phyloP scores from a whole-genome alignment of 2,113 vertebrate species.

The Sylvietta virens region DNA sequence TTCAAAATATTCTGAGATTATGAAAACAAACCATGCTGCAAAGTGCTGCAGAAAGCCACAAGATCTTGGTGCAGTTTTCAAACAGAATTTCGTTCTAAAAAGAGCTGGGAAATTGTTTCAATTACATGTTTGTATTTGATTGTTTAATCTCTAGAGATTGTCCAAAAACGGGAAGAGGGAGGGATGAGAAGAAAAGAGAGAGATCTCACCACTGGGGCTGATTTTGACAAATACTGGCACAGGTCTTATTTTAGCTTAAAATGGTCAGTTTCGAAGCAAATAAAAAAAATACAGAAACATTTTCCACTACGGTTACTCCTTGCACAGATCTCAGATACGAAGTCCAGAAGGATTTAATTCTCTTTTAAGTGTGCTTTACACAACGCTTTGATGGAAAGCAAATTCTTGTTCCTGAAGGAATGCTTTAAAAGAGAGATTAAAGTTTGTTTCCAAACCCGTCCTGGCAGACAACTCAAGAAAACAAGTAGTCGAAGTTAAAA shows the following conservation, averaged over 20 bases:
- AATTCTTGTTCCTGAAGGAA: constrained; percentile 50
- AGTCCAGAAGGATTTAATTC: constrained; percentile 40
- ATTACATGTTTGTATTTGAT: neutral
- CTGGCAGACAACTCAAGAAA: constrained; percentile 54
- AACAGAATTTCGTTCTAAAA: neutral
- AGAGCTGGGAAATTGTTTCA: constrained; percentile 1
- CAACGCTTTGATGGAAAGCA: constrained; percentile 34
- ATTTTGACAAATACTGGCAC: constrained; percentile 1
- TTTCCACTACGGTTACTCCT: neutral
- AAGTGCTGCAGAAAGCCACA: neutral
- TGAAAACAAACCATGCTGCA: neutral
- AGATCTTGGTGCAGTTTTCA: neutral
- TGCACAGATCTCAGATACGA: neutral
- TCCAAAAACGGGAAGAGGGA: neutral
- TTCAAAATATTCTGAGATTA: neutral
- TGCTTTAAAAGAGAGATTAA: constrained; percentile 57
- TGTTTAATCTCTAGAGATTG: constrained; percentile 21
- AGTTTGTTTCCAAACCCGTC: constrained; percentile 18
- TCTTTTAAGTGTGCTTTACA: constrained; percentile 46
- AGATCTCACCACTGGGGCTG: neutral
- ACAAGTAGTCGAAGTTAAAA: constrained; percentile 36
- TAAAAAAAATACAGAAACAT: constrained; percentile 13
- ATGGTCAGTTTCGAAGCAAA: neutral
- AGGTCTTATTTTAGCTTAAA: neutral
- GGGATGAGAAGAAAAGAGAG: constrained; percentile 16